Conservation (phyloP, 2,888 invertebrate genomes). For the Plusia festucae region DNA sequence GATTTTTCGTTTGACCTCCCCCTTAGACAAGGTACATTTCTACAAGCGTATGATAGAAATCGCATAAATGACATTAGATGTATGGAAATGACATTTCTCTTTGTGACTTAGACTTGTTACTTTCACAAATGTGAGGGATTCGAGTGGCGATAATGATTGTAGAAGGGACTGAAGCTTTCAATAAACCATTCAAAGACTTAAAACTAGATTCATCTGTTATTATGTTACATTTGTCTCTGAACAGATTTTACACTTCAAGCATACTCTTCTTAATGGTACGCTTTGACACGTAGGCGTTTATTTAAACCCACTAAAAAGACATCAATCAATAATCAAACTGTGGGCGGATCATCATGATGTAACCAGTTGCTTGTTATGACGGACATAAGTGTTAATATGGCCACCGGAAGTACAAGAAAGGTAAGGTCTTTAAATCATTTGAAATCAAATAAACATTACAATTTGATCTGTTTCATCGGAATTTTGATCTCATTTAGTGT, state of each 20-base stretch:
- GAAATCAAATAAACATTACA: not conserved
- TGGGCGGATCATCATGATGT: not conserved
- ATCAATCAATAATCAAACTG: conserved; percentile 2
- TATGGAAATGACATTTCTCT: too few species aligned
- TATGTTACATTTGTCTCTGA: not conserved
- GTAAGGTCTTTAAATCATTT: conserved; percentile 4
- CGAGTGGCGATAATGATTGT: too few species aligned
- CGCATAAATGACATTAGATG: too few species aligned
- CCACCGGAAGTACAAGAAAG: not conserved
- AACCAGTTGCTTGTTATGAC: not conserved
- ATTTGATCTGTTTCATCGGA: not conserved
- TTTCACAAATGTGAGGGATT: too few species aligned
- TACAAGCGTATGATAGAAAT: too few species aligned
- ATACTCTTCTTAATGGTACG: not conserved
- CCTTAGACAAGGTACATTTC: too few species aligned
- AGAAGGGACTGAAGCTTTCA: too few species aligned
- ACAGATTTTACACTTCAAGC: not conserved
- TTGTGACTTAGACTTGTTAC: too few species aligned
- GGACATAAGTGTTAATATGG: conserved; percentile 1
- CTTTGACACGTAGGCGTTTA: not conserved
- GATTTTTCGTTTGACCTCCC: too few species aligned
- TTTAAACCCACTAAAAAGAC: not conserved
- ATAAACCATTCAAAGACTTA: too few species aligned
- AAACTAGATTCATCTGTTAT: too few species aligned
- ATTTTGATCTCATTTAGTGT: too few species aligned